Base-by-base conservation (phyloP, 2,113 vertebrate species). In the Platysternon megacephalum region DNA sequence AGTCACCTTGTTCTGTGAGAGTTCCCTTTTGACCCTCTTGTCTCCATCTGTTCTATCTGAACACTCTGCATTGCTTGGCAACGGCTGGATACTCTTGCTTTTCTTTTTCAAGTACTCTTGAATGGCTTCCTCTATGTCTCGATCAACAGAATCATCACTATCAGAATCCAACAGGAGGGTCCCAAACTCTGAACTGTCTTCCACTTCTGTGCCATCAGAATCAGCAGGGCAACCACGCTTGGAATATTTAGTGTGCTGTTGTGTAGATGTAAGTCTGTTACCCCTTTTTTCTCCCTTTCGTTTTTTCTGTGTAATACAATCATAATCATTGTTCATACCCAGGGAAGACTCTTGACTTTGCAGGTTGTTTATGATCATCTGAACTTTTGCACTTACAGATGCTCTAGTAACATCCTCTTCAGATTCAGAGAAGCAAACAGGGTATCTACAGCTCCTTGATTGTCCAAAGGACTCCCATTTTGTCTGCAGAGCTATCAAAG, bases 91-190 rank as follows among this genome's bases (percentile, higher is more conserved):
- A 1, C 85, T 79, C 16, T 96, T 98, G 76, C 98, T 98, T 95
- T 98, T 99, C 49, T 99, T 98, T 97, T 99, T 99, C 88, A 99
- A 97, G 94, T 99, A 99, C 96, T 99, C 99, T 72, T 99, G 98
- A 96, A 99, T 99, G 42, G 99, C 99, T 91, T 99, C 99, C 93
- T 99, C 99, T 13, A 99, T 99, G 72, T 98, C 99, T 82, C 99
- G 92, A 97, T 99, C 99, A 87, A 99, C 99, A 1, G 99, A 99
- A 88, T 99, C 99, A 0, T 99, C 99, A 0, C 99, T 99, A 91
- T 99, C 99, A 0, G 99, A 99, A 51, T 99, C 99, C 0, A 98
- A 98, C 74, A 94, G 98, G 21, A 97, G 91, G 6, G 96, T 87
- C 52, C 91, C 92, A 19, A 95, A 92, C 3, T 35, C 94, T 1